phyloP scores from a whole-genome alignment of 2,888 invertebrate species.

The Bimastos eiseni region DNA sequence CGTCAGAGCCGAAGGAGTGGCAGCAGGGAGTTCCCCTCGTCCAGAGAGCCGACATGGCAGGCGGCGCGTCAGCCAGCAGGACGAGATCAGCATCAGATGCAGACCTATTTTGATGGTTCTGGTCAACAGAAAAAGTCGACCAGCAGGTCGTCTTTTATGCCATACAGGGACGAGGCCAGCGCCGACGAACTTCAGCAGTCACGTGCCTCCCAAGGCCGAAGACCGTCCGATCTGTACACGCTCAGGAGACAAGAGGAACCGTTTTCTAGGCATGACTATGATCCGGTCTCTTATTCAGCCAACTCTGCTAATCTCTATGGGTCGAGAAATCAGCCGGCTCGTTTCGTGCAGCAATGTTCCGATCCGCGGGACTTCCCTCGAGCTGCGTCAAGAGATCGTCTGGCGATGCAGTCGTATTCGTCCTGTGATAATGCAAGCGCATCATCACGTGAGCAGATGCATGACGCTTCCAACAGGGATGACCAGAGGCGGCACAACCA shows the following conservation, averaged over 20 bases:
- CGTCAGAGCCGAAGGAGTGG: constrained; percentile 6
- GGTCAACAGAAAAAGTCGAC: not conserved
- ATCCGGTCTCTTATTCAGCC: not conserved
- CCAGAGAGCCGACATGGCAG: not conserved
- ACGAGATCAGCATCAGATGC: constrained; percentile 16
- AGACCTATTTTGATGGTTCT: constrained; percentile 5
- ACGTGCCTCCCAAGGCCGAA: constrained; percentile 7
- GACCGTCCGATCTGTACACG: not conserved
- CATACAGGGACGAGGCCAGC: not conserved
- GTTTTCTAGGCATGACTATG: not conserved
- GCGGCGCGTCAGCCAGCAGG: not conserved
- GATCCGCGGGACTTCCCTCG: not conserved
- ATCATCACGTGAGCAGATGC: not conserved
- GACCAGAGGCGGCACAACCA: not conserved
- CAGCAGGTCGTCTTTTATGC: not conserved
- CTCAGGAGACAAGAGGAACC: not conserved
- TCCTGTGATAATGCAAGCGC: not conserved
- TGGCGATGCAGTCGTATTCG: not conserved
- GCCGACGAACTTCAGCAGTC: not conserved
- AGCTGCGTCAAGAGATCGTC: not conserved
- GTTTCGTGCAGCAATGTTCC: not conserved
- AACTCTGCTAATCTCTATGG: not conserved
- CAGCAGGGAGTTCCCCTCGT: not conserved
- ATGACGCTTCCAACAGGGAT: not conserved
- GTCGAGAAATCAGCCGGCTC: not conserved